Base-by-base conservation (phyloP, 1,140 invertebrate species). In the Mizuhopecten yessoensis region DNA sequence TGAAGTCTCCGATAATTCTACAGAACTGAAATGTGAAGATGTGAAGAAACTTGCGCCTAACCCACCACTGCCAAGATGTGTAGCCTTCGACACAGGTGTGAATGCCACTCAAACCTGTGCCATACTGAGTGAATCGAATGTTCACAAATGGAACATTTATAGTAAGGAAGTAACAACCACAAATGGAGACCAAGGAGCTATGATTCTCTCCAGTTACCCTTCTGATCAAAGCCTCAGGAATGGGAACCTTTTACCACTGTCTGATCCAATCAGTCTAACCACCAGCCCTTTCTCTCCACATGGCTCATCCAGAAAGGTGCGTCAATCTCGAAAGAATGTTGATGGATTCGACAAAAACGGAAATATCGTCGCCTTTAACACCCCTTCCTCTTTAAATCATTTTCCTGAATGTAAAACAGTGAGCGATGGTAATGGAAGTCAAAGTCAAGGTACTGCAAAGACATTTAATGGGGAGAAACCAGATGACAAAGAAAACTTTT, bases 1-100 rank as follows among this genome's bases (percentile, higher is more conserved):
- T 29, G 57, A 29, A 75, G n/a, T 75, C 57, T 75, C 57, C n/a
- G n/a, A 75, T 75, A 29, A 75, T 75, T 75, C n/a, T 29, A 75
- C 23, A 75, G n/a, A 75, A n/a, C 23, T n/a, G 57, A 29, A 75
- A 75, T 0, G n/a, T 29, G 57, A 75, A 29, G n/a, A n/a, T 75
- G n/a, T 75, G n/a, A 13, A n/a, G 3, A 75, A 75, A 29, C n/a
- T 29, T 7, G 29, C 5, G 11, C 17, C 3, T 29, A 75, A 75
- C 57, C 57, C 5, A 75, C 57, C n/a, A 29, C 7, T 75, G 57
- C n/a, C 57, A 75, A 75, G 17, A 75, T 29, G n/a, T 11, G 23
- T 5, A 29, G 0, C 57, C 9, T 9, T n/a, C 1, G n/a, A 75
- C 57, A 5, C 0, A 29, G 11, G 0, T 75, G 23, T 29, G 0